Evolutionary conservation across 2,797 vertebrate genomes (phyloP).

Genomic region (Gallinago nigripennis): DNA sequence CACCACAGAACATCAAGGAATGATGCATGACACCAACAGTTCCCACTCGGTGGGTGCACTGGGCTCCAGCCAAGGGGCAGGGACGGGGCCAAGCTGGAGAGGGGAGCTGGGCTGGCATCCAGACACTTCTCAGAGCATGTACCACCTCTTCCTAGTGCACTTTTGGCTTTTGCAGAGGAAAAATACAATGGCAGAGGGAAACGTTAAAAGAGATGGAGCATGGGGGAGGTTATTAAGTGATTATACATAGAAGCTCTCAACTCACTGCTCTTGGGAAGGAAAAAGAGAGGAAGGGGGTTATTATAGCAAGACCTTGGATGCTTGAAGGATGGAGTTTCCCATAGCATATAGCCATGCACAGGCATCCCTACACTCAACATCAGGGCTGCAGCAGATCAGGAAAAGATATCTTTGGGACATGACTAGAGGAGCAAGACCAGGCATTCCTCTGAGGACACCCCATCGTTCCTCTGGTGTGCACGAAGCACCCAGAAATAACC

Average conservation of each 20-base stretch:
- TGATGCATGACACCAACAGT: rapidly evolving
- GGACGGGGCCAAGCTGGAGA: neutral
- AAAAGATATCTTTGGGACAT: neutral
- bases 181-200: neutral
- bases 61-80: neutral
- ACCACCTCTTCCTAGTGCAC: neutral
- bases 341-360: neutral
- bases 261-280: neutral
- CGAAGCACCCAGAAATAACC: neutral
- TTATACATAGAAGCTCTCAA: neutral
- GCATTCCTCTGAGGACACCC: neutral
- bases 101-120: neutral
- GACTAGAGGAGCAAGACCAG: neutral
- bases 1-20: neutral
- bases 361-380: neutral
- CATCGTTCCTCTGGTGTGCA: neutral
- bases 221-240: neutral
- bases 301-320: neutral
- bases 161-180: neutral
- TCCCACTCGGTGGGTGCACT: rapidly evolving
- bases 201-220: neutral
- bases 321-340: neutral
- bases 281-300: neutral
- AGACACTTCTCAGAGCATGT: neutral
- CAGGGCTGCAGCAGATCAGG: neutral